A percentile compares a stretch with the other conserved stretches of the same genome.
Evolutionary conservation across 2,113 vertebrate species (phyloP).

Genomic region (Tragelaphus strepsiceros): DNA sequence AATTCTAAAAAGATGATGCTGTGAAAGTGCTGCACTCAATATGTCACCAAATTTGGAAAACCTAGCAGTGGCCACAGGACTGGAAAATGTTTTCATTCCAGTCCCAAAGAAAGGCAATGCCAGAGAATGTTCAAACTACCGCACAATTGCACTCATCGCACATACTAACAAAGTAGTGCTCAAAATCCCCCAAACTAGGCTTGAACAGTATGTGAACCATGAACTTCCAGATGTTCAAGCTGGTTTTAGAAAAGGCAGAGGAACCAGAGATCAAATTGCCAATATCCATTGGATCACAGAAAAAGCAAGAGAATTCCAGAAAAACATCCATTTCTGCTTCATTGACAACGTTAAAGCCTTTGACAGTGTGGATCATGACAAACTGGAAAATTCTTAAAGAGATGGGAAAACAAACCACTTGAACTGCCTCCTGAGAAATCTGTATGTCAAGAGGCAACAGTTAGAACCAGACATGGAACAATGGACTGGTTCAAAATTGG

Average conservation of each 20-base stretch:
- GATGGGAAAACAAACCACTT: neutral
- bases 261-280: neutral
- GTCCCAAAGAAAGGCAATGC: neutral
- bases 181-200: neutral
- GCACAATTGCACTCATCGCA: neutral
- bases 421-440: neutral
- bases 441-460: neutral
- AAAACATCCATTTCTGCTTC: neutral
- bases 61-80: neutral
- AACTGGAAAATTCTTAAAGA: neutral
- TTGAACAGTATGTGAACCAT: neutral
- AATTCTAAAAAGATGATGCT: neutral
- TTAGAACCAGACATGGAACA: neutral
- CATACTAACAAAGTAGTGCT: neutral
- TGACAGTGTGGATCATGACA: neutral
- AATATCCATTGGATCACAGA: rapidly evolving
- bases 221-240: neutral
- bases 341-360: neutral
- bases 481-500: neutral
- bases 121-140: neutral
- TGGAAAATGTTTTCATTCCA: neutral
- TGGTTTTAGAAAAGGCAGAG: neutral
- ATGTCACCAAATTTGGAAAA: neutral
- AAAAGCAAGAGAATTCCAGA: neutral
- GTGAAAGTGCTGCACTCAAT: neutral